phyloP scores from a whole-genome alignment of 2,888 invertebrate genomes.

The Pandemis cinnamomeana region DNA sequence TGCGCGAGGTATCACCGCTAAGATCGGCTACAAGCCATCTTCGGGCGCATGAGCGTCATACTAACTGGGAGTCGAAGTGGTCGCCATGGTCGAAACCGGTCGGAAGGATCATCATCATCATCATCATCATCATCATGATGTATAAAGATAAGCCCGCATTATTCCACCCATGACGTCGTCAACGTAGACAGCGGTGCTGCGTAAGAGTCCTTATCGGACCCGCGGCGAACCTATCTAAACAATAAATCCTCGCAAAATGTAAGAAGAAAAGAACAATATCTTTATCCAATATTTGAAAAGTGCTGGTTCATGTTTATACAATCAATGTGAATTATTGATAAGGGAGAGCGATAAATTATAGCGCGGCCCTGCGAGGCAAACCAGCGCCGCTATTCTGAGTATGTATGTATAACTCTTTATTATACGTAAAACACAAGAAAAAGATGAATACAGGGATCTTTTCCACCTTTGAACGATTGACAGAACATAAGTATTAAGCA shows the following conservation, averaged over 20 bases:
- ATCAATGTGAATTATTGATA: slow-evolving; percentile 32
- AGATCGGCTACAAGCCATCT: too few relatives aligned
- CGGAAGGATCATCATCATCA: too few relatives aligned
- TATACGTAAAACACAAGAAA: too few relatives aligned
- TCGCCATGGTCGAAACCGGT: too few relatives aligned
- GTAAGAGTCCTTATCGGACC: not conserved
- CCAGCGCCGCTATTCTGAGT: slow-evolving; percentile 9
- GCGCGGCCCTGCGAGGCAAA: not conserved
- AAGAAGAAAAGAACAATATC: slow-evolving; percentile 15
- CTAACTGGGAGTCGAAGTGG: too few relatives aligned
- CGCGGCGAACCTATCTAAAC: slow-evolving; percentile 5
- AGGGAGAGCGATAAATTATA: slow-evolving; percentile 25
- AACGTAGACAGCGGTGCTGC: not conserved
- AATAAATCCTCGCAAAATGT: slow-evolving; percentile 7
- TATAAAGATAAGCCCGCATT: not conserved
- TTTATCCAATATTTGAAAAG: slow-evolving; percentile 22
- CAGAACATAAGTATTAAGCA: too few relatives aligned
- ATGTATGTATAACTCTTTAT: too few relatives aligned
- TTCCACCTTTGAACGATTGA: too few relatives aligned
- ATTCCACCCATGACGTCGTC: not conserved
- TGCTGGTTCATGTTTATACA: slow-evolving; percentile 17
- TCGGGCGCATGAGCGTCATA: too few relatives aligned
- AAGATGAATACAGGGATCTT: too few relatives aligned
- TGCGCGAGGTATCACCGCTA: too few relatives aligned
- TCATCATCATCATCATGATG: too few relatives aligned